Base-by-base conservation (phyloP, 2,888 invertebrate genomes). In the Nymphalis c-album region DNA sequence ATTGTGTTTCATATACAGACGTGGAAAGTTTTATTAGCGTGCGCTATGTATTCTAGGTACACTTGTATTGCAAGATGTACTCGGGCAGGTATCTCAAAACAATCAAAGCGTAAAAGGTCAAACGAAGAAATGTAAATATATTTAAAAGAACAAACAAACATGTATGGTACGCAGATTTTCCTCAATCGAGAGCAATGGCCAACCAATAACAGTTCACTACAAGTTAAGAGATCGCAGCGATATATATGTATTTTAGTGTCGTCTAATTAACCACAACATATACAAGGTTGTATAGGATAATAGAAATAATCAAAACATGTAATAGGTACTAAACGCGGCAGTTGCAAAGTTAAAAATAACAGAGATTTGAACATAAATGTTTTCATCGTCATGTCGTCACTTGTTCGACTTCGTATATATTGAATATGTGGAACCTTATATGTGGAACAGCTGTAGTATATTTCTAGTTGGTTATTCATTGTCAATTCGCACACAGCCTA, bases 161-260 rank as follows among this genome's bases (percentile, higher is more conserved):
- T 47, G 18, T 8, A n/a, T n/a, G n/a, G n/a, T 8, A 18, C 6
- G 61, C 16, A 50, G 35, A 61, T 61, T 50, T 61, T 50, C 50
- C 48, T 61, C 61, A 35, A 18, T 46, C 50, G 50, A 50, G 61
- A 35, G 16, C 61, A 50, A 61, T 61, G 61, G 46, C 61, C 61
- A 18, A 57, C 18, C 40, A 35, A 55, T 31, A n/a, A 55, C 35
- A 40, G 57, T 31, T 17, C 7, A 40, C 31, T 35, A 35, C 35
- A 35, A 40, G 18, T 22, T 26, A 16, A 1, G 55, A 57, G 35
- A 18, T 57, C 57, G n/a, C 6, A 13, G 40, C 35, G 57, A 18
- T 18, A 8, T 20, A 17, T 31, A 6, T 22, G 22, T 22, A 22
- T 22, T 1, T 31, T 57, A 8, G 8, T 17, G 22, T 57, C 17